phyloP scores from a whole-genome alignment of 2,113 vertebrate species.

The Danio rerio region GRCz12tu NC_133177.1:19607501-19608000 shows the following conservation, averaged over 20 bases:
- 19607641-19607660: conserved; percentile 12
- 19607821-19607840: conserved; percentile 79
- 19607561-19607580: conserved; percentile 1
- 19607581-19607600: conserved; percentile 27
- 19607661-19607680: conserved; percentile 64
- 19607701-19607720: conserved; percentile 74
- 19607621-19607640: neutral
- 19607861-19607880: conserved; percentile 79
- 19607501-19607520: neutral
- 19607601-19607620: conserved; percentile 39
- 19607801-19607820: conserved; percentile 75
- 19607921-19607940: conserved; percentile 61
- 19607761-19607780: conserved; percentile 78
- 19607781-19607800: conserved; percentile 73
- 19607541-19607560: neutral
- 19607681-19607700: conserved; percentile 71
- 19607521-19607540: neutral
- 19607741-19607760: conserved; percentile 75
- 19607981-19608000: conserved; percentile 74
- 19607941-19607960: conserved; percentile 76
- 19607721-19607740: conserved; percentile 63
- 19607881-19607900: conserved; percentile 78
- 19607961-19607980: conserved; percentile 63
- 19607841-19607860: conserved; percentile 77
- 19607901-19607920: conserved; percentile 66